Percentiles rank a stretch among this genome's conserved stretches.
These are phyloP conservation scores for Trilocha varians DNA, from an alignment of 2,888 invertebrate species.

Conservation along the genomic window DNA sequence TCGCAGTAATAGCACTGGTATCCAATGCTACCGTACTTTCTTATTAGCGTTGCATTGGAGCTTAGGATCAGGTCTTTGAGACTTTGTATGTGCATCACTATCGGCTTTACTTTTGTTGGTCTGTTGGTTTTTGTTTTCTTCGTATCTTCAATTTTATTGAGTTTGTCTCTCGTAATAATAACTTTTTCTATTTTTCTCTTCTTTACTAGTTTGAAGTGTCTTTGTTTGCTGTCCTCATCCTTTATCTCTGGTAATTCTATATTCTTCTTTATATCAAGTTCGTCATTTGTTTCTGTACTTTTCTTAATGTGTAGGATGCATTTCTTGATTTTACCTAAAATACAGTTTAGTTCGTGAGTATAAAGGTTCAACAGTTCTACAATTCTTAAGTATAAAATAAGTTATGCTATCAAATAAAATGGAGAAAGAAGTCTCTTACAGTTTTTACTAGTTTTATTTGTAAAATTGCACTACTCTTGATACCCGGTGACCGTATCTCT, in stretches of 20 bases:
- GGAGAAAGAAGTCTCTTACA: no score
- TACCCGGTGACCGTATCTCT: no score
- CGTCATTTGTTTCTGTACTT: not conserved
- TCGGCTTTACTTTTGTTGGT: constrained; percentile 5
- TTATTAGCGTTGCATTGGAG: constrained; percentile 35
- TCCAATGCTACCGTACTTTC: constrained; percentile 25
- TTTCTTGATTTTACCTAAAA: constrained; percentile 8
- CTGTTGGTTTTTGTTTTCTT: no score
- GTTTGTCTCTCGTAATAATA: no score
- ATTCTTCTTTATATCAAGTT: not conserved
- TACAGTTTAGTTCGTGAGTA: not conserved
- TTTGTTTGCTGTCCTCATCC: not conserved
- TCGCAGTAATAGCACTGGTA: constrained; percentile 36
- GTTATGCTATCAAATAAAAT: no score
- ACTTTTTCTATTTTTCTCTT: no score
- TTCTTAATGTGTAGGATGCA: constrained; percentile 11
- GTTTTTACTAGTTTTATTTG: no score
- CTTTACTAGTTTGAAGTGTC: not conserved
- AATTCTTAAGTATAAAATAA: no score
- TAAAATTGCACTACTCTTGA: no score
- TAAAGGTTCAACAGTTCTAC: no score
- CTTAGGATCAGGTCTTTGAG: constrained; percentile 17
- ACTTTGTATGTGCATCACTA: constrained; percentile 12
- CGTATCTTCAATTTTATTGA: no score
- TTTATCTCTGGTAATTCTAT: not conserved